Evolutionary conservation across 2,113 vertebrate genomes (phyloP).

Genomic region (Carollia perspicillata): DNA sequence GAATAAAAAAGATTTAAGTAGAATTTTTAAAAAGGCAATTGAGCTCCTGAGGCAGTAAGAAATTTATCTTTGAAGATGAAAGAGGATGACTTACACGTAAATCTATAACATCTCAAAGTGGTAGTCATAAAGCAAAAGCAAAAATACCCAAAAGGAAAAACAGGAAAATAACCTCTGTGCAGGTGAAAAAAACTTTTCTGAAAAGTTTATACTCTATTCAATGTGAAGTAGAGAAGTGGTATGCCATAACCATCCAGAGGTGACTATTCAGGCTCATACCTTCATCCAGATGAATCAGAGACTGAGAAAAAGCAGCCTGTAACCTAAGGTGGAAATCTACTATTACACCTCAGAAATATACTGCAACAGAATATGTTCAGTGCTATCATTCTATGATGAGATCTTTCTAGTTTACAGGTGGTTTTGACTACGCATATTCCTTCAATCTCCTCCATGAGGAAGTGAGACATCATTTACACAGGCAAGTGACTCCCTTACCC

Average conservation of each 20-base stretch:
- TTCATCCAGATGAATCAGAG: background rate
- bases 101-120: conserved; percentile 5
- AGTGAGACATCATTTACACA: background rate
- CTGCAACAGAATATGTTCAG: background rate
- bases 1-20: conserved; percentile 41
- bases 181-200: background rate
- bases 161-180: background rate
- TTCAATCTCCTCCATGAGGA: background rate
- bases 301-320: background rate
- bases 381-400: background rate
- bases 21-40: background rate
- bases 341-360: background rate
- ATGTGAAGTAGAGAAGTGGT: background rate
- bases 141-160: conserved; percentile 14
- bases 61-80: conserved; percentile 50
- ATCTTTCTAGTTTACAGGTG: background rate
- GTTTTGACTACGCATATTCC: background rate
- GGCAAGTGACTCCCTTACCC: background rate
- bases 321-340: background rate
- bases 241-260: background rate
- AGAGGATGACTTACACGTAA: conserved; percentile 44
- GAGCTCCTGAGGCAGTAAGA: background rate
- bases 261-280: background rate
- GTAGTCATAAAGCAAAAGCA: conserved; percentile 39
- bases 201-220: background rate